These are phyloP conservation scores for Ligdia adustata DNA, from an alignment of 2,888 invertebrate species.

Conservation along the genomic window DNA sequence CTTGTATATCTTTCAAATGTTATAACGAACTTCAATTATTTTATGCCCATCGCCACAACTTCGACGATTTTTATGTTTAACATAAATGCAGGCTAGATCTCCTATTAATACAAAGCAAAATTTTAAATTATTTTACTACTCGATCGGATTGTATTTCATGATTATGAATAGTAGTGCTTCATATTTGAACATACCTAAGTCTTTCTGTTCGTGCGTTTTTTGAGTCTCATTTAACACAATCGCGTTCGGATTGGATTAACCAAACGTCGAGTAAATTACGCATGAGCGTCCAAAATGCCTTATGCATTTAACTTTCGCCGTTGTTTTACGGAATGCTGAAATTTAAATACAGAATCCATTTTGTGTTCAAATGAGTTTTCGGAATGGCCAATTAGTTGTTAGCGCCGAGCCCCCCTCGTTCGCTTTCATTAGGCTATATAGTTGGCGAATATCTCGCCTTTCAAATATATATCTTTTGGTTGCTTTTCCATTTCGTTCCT, in stretches of 20 bases:
- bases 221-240: slow-evolving; percentile 29
- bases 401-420: slow-evolving; percentile 82
- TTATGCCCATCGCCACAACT: too few relatives aligned
- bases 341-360: slow-evolving; percentile 84
- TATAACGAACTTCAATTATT: too few relatives aligned
- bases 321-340: slow-evolving; percentile 81
- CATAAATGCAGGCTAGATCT: too few relatives aligned
- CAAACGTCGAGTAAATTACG: slow-evolving; percentile 51
- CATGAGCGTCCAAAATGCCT: slow-evolving; percentile 61
- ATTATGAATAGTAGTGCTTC: too few relatives aligned
- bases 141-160: too few relatives aligned
- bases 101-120: too few relatives aligned
- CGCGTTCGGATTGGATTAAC: slow-evolving; percentile 32
- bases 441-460: slow-evolving; percentile 82
- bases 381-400: slow-evolving; percentile 84
- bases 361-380: slow-evolving; percentile 84
- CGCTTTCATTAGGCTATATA: slow-evolving; percentile 84
- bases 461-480: slow-evolving; percentile 77
- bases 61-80: too few relatives aligned
- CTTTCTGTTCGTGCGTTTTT: too few relatives aligned
- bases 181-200: too few relatives aligned
- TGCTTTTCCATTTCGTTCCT: slow-evolving; percentile 77
- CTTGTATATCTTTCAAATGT: too few relatives aligned
- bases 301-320: slow-evolving; percentile 76
- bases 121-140: too few relatives aligned